Percentiles rank a stretch among this genome's conserved stretches.
These are phyloP conservation scores for Pseudoatta argentina DNA, from an alignment of 1,140 invertebrate species.

Conservation along the genomic window DNA sequence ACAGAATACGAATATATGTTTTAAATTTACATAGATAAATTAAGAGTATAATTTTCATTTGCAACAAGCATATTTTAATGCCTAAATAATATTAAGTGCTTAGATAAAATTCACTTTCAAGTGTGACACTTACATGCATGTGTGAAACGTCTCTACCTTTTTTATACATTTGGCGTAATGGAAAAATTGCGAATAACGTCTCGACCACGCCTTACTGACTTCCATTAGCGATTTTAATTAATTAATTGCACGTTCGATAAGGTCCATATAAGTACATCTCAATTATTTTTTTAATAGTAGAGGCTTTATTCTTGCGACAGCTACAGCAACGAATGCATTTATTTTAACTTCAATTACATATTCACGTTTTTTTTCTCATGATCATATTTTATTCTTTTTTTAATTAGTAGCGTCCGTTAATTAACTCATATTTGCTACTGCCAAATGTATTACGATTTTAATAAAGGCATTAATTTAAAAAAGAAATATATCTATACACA, in stretches of 20 bases:
- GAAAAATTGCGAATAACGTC: background rate
- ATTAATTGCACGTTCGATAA: background rate
- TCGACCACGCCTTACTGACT: background rate
- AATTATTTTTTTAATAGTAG: slow-evolving; percentile 5
- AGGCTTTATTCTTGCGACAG: background rate
- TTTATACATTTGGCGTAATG: slow-evolving; percentile 23
- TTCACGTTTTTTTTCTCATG: background rate
- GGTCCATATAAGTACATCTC: background rate
- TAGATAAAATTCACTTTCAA: slow-evolving; percentile 14
- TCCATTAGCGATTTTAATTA: slow-evolving; percentile 44
- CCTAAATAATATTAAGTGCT: background rate
- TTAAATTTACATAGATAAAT: background rate
- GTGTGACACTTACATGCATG: background rate
- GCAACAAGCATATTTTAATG: background rate
- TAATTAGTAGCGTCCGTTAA: background rate
- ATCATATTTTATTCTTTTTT: slow-evolving; percentile 11
- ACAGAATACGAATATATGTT: background rate
- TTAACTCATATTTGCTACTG: background rate
- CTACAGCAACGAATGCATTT: background rate
- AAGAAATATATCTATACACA: too few relatives aligned
- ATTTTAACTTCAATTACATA: background rate
- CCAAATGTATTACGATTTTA: background rate
- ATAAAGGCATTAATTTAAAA: background rate
- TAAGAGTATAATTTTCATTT: background rate
- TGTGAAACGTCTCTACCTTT: background rate